Evolutionary conservation across 1,140 invertebrate genomes (phyloP).

Genomic region (Tetramorium alpestre): DNA sequence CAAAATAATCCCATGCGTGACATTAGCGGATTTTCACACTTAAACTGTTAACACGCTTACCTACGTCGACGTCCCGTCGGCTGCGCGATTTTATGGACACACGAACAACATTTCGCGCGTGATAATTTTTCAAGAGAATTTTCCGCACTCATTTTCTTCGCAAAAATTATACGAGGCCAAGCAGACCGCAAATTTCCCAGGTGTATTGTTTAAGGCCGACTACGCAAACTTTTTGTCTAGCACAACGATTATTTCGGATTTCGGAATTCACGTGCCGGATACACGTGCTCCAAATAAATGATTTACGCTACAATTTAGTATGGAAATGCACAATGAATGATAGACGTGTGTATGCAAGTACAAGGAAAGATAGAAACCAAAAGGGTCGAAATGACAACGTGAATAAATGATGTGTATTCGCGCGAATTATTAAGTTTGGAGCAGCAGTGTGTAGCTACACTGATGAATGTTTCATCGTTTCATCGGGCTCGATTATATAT

Average conservation of each 20-base stretch:
- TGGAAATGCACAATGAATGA: background rate
- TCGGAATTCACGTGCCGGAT: background rate
- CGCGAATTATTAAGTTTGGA: background rate
- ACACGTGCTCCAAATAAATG: background rate
- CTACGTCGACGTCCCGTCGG: background rate
- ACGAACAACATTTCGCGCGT: background rate
- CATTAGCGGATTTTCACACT: slow-evolving; percentile 32
- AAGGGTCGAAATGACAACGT: background rate
- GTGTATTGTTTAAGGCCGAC: background rate
- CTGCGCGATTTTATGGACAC: background rate
- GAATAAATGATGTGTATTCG: slow-evolving; percentile 1
- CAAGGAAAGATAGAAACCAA: background rate
- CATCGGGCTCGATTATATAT: background rate
- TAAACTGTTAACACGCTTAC: slow-evolving; percentile 50
- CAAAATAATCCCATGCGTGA: background rate
- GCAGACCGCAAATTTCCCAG: background rate
- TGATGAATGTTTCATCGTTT: background rate
- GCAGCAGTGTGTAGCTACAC: too few species aligned
- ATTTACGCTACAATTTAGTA: slow-evolving; percentile 20
- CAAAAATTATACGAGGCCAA: background rate
- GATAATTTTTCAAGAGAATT: background rate
- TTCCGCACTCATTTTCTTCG: background rate
- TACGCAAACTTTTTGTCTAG: background rate
- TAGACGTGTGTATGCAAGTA: background rate
- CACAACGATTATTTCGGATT: background rate